phyloP scores from a whole-genome alignment of 2,797 vertebrate genomes.

The Orientallactaga sibirica region DNA sequence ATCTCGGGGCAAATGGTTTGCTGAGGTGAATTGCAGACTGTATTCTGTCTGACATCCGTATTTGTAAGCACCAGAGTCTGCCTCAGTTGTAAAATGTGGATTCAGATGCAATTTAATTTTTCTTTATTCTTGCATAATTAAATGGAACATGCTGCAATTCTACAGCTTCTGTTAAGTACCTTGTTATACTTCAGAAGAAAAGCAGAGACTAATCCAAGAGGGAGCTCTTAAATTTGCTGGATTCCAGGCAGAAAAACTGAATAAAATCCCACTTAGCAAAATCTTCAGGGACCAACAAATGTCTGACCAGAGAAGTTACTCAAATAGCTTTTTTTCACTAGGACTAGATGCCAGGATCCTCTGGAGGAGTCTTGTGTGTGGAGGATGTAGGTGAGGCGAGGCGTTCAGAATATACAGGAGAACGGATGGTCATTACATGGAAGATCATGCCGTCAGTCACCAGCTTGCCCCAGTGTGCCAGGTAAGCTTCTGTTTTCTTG shows the following conservation, averaged over 20 bases:
- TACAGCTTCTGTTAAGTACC: slow-evolving; percentile 67
- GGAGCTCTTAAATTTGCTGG: slow-evolving; percentile 62
- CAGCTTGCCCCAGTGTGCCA: background rate
- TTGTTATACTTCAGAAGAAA: slow-evolving; percentile 48
- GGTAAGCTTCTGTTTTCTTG: slow-evolving; percentile 15
- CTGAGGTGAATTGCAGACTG: background rate
- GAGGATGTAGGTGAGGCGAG: background rate
- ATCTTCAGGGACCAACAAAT: slow-evolving; percentile 63
- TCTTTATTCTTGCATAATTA: slow-evolving; percentile 70
- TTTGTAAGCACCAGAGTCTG: slow-evolving; percentile 31
- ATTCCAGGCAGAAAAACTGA: slow-evolving; percentile 63
- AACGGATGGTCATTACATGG: background rate
- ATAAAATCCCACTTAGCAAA: slow-evolving; percentile 67
- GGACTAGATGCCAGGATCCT: background rate
- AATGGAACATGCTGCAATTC: slow-evolving; percentile 26
- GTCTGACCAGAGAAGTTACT: slow-evolving; percentile 45
- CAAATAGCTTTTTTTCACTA: slow-evolving; percentile 28
- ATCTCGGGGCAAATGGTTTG: background rate
- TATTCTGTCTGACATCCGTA: background rate
- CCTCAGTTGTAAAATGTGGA: slow-evolving; percentile 59
- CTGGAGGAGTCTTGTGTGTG: background rate
- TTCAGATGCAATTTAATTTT: slow-evolving; percentile 59
- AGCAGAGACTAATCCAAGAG: slow-evolving; percentile 62
- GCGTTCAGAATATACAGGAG: background rate
- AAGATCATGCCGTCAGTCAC: background rate